phyloP scores from a whole-genome alignment of 2,888 invertebrate genomes.

The Lymantria dispar region DNA sequence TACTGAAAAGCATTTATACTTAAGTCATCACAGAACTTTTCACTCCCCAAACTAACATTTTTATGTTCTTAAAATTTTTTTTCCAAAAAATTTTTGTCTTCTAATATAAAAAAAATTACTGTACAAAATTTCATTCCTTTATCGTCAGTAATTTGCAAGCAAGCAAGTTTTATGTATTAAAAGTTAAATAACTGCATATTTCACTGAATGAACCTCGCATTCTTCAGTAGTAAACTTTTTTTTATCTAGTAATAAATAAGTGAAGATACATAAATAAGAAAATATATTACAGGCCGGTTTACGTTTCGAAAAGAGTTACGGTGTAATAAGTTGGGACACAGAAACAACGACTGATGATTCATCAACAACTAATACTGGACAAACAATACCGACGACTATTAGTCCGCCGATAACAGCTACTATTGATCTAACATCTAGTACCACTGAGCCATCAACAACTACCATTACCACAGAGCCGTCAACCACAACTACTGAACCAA shows the following conservation, averaged over 20 bases:
- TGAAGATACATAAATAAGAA: not conserved
- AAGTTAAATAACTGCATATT: too few relatives aligned
- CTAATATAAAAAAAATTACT: too few relatives aligned
- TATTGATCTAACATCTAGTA: not conserved
- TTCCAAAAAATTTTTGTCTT: too few relatives aligned
- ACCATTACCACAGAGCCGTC: not conserved
- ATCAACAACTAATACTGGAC: not conserved
- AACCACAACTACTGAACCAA: not conserved
- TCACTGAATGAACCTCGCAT: not conserved
- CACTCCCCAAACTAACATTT: too few relatives aligned
- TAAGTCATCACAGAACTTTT: too few relatives aligned
- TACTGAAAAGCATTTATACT: too few relatives aligned
- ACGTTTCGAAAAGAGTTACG: constrained; percentile 75
- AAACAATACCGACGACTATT: not conserved
- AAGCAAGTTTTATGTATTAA: too few relatives aligned
- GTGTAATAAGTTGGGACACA: constrained; percentile 23
- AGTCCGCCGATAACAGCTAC: not conserved
- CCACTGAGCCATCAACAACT: not conserved
- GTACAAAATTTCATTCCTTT: too few relatives aligned
- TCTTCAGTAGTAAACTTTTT: not conserved
- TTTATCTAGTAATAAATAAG: not conserved
- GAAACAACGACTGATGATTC: not conserved
- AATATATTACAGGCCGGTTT: constrained; percentile 63
- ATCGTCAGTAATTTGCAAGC: too few relatives aligned
- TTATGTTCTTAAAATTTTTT: too few relatives aligned